Evolutionary conservation across 2,113 vertebrate genomes (phyloP), one percentile per base, ranked within the genome.

Genomic region (Sialia sialis): DNA sequence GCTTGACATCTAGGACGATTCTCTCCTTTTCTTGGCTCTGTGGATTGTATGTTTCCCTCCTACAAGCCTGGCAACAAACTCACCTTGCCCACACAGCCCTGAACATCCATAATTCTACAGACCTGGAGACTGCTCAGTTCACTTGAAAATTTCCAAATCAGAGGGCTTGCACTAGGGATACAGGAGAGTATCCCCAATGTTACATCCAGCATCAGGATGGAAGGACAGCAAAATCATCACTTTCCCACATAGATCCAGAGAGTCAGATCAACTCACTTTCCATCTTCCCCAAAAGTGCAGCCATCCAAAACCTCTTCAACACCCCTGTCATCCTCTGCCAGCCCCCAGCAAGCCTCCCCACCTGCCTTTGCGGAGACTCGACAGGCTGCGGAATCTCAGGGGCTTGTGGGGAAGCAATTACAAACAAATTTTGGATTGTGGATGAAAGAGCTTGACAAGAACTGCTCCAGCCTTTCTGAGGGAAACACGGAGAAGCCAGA

Each of bases 391-490:
- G 64, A 44, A 84, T 89, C 54, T 68, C 62, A 60, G 46, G 67
- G 69, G 26, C 13, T 54, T 88, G 12, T 60, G 41, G 46, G 36
- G 80, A 87, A 92, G 17, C 43, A 93, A 89, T 64, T 89, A 69
- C 1, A 4, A 68, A 81, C 14, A 13, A 44, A 89, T 87, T 95
- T 84, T 94, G 87, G 69, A 94, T 72, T 56, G 44, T 60, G 74
- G 77, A 89, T 91, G 58, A 95, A 94, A 94, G 76, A 89, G 9
- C 4, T 84, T 84, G 82, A 90, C 85, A 91, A 39, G 29, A 76
- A 84, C 25, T 58, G 56, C 49, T 87, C 32, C 44, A 79, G 62
- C 23, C 18, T 91, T 92, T 84, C 66, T 60, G 86, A 90, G 75
- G 38, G 69, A 90, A 95, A 55, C 63, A 77, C 3, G 0, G 0